Conservation (phyloP, 2,113 vertebrate species). For the Plecotus auritus region DNA sequence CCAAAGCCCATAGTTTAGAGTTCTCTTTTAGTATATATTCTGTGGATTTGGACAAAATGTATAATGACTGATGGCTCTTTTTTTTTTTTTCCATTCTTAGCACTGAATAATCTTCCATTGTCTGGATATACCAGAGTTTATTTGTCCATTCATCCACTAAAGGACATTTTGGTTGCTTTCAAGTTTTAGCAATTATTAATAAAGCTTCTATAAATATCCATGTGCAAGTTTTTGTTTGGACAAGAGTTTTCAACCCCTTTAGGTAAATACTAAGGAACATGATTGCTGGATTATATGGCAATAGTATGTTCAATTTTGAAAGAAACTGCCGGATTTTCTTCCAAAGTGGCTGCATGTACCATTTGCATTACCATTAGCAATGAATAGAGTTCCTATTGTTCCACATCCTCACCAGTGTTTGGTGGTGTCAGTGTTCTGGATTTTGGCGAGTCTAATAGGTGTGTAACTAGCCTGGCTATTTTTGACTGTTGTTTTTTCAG, state of each 20-base stretch:
- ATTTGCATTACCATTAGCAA: background rate
- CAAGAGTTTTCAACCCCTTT: background rate
- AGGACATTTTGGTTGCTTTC: background rate
- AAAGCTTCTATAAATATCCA: background rate
- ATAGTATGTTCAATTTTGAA: background rate
- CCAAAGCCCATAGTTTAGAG: background rate
- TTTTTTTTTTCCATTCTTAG: background rate
- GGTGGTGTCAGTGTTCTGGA: background rate
- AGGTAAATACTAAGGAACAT: background rate
- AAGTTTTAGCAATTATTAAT: background rate
- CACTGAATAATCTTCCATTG: background rate
- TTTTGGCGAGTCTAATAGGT: background rate
- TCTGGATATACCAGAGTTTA: background rate
- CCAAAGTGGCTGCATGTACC: background rate
- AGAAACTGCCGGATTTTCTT: background rate
- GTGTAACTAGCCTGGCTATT: background rate
- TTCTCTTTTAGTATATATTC: background rate
- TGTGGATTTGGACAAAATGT: background rate
- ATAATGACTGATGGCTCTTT: background rate
- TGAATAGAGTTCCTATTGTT: background rate
- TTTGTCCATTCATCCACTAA: background rate
- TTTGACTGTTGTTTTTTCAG: too few relatives aligned
- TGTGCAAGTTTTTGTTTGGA: background rate
- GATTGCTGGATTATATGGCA: background rate
- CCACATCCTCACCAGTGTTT: background rate